Conservation (phyloP, 2,113 vertebrate species). For the Paradisaea rubra region DNA sequence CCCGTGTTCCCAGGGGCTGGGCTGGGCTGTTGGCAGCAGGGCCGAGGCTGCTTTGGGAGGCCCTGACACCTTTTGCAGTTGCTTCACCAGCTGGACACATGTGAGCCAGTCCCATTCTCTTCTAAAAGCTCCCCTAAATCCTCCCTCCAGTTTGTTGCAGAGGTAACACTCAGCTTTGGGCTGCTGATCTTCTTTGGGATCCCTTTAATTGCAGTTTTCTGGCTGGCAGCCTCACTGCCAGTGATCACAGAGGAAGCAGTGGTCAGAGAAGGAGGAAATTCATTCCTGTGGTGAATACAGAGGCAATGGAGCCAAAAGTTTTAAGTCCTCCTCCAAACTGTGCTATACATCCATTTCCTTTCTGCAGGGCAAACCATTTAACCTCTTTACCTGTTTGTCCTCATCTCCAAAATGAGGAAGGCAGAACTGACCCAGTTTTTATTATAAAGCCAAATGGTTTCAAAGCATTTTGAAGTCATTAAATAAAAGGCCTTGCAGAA, state of each 20-base stretch:
- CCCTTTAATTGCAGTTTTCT: neutral
- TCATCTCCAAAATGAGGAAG: slow-evolving; percentile 18
- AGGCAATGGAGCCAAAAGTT: neutral
- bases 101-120: neutral
- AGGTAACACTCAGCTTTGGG: neutral
- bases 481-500: neutral
- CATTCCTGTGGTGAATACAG: neutral
- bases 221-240: neutral
- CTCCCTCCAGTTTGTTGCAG: neutral
- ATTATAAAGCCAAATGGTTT: neutral
- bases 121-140: neutral
- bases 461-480: neutral
- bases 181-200: neutral
- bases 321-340: neutral
- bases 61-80: neutral
- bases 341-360: neutral
- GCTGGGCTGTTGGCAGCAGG: neutral
- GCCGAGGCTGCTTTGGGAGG: neutral
- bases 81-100: neutral
- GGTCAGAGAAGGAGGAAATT: slow-evolving; percentile 1
- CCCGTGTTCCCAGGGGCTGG: neutral
- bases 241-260: neutral
- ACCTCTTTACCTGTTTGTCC: slow-evolving; percentile 25
- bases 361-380: slow-evolving; percentile 40
- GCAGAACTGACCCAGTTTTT: slow-evolving; percentile 47